Evolutionary conservation across 2,797 vertebrate species (phyloP), one percentile per base, ranked within the genome.

Genomic region (Tympanoctomys barrerae): DNA sequence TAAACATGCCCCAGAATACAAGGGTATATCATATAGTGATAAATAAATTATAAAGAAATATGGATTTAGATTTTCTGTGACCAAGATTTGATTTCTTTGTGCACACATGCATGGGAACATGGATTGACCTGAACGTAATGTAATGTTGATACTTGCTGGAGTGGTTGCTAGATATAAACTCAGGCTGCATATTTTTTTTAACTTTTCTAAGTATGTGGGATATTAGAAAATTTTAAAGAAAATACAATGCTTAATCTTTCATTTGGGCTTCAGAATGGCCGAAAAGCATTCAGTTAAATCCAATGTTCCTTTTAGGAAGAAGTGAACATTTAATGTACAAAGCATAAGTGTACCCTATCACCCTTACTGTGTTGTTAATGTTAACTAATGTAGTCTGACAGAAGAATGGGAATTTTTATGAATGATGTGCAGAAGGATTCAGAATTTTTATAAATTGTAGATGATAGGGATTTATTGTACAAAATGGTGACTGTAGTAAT

Each of bases 371-470:
- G 19, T 61, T 83, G 31, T 93, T 83, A 61, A 24, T 94, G 59
- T 9, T 66, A 42, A 46, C 19, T 42, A 36, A 9, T 61, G 4
- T 18, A 82, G 16, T 85, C 83, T 70, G 49, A n/a, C 28, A 42
- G 61, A 87, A 78, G 57, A 57, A 39, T 93, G 9, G 54, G 33
- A 84, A 26, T 66, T 78, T 79, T 22, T 87, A 59, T 89, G 77
- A 77, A 70, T 64, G 59, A 64, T 80, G 33, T 39, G 42, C 73
- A 89, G 54, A 21, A 87, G 59, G 42, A 68, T 79, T 91, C 49
- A 91, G 49, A 91, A 87, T 71, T 80, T 93, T 89, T 77, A 4
- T 90, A 79, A 31, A 89, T 87, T 93, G 33, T 93, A 91, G 52
- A 52, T 75, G 62, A 73, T 62, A 70, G 11, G 31, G 24, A 80